Conservation (phyloP, 2,888 invertebrate genomes). For the Erebia epiphron region DNA sequence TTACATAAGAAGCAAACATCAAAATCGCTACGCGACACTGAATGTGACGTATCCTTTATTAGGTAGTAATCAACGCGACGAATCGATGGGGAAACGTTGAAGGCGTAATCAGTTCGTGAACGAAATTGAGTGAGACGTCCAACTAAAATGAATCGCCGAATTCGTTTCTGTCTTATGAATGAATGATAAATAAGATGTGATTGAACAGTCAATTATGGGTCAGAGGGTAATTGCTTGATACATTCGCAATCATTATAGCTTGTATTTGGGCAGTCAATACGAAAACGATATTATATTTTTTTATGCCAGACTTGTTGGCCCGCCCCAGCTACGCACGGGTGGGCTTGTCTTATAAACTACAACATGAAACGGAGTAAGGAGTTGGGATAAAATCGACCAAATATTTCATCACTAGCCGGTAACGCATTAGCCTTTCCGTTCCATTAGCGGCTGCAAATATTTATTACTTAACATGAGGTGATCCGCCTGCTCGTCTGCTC, state of each 20-base stretch:
- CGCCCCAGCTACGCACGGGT: too few species aligned
- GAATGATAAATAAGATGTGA: slow-evolving; percentile 10
- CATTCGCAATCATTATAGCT: not conserved
- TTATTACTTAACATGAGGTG: too few species aligned
- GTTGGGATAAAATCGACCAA: too few species aligned
- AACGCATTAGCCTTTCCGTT: too few species aligned
- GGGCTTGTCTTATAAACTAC: too few species aligned
- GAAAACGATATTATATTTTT: too few species aligned
- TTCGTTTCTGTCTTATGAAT: slow-evolving; percentile 14
- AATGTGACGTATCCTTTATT: slow-evolving; percentile 3
- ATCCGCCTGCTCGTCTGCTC: too few species aligned
- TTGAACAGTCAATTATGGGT: slow-evolving; percentile 1
- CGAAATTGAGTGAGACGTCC: slow-evolving; percentile 40
- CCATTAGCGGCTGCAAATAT: too few species aligned
- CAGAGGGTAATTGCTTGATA: not conserved
- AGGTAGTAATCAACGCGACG: slow-evolving; percentile 30
- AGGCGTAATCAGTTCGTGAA: slow-evolving; percentile 40
- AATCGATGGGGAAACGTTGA: slow-evolving; percentile 35
- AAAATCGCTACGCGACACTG: slow-evolving; percentile 7
- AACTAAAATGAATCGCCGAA: slow-evolving; percentile 25
- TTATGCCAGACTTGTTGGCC: too few species aligned
- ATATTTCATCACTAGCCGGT: too few species aligned
- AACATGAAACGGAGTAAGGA: too few species aligned
- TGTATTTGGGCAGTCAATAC: not conserved
- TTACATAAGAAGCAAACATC: too few species aligned